Percentiles rank a stretch among this genome's conserved stretches.
phyloP scores from a whole-genome alignment of 2,888 invertebrate genomes.

The Heteromyza rotundicornis region DNA sequence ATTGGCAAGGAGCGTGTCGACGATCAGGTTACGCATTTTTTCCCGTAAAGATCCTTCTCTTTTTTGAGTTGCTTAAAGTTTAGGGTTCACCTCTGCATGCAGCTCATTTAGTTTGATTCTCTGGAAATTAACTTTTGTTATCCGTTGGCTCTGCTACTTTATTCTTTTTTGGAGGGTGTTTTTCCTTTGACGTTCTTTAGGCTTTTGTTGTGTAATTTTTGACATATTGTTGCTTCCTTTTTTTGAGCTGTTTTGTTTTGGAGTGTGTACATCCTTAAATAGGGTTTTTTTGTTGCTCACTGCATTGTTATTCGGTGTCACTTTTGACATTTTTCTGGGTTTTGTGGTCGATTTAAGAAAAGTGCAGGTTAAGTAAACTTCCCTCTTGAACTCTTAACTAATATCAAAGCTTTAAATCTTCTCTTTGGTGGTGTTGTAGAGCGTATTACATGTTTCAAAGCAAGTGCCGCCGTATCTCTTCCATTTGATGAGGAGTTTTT shows the following conservation, averaged over 20 bases:
- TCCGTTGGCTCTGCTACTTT: conserved; percentile 29
- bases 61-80: conserved; percentile 28
- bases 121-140: conserved; percentile 46
- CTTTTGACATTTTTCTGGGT: background rate
- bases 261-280: conserved; percentile 14
- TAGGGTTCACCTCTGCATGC: background rate
- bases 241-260: background rate
- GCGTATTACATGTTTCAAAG: background rate
- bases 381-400: too few species aligned
- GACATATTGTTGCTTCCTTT: conserved; percentile 11
- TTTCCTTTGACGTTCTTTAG: background rate
- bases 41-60: conserved; percentile 35
- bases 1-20: conserved; percentile 35
- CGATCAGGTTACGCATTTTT: conserved; percentile 44
- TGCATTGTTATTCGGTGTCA: background rate
- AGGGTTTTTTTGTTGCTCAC: background rate
- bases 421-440: background rate
- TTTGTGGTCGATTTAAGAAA: background rate
- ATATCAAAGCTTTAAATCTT: background rate
- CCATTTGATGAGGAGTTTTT: too few species aligned
- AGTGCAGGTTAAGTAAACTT: background rate
- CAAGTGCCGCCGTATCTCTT: background rate
- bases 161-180: conserved; percentile 33
- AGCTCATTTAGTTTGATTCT: conserved; percentile 45
- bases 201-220: background rate